Conservation (phyloP, 2,888 invertebrate genomes). For the Linyphia triangularis region DNA sequence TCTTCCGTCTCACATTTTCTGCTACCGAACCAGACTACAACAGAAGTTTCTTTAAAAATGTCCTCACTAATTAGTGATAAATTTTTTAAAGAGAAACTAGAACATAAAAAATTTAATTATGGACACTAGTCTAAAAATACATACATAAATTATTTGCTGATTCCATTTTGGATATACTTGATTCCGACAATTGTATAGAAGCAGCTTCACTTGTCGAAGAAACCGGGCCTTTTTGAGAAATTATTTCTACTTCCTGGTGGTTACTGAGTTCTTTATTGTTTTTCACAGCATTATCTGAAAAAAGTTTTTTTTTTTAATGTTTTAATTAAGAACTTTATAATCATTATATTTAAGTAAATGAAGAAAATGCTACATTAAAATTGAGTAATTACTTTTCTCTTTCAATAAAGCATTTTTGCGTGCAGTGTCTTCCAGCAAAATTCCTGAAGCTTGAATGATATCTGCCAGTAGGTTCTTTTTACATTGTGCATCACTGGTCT, state of each 20-base stretch:
- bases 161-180: constrained; percentile 25
- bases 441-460: constrained; percentile 72
- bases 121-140: too few relatives aligned
- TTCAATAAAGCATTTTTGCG: constrained; percentile 20
- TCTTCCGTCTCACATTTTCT: too few relatives aligned
- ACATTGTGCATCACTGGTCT: constrained; percentile 60
- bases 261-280: constrained; percentile 30
- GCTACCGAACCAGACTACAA: too few relatives aligned
- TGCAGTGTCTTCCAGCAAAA: constrained; percentile 38
- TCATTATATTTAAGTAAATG: background rate
- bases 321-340: background rate
- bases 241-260: constrained; percentile 9
- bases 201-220: constrained; percentile 14
- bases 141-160: constrained; percentile 3
- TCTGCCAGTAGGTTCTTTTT: constrained; percentile 72
- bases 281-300: constrained; percentile 4
- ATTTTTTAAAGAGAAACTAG: too few relatives aligned
- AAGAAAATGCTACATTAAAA: background rate
- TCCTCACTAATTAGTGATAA: too few relatives aligned
- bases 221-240: background rate
- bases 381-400: constrained; percentile 46
- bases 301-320: background rate
- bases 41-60: too few relatives aligned
- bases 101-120: too few relatives aligned
- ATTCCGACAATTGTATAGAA: constrained; percentile 2